These are phyloP conservation scores for Pachycephala philippinensis DNA, from an alignment of 2,113 vertebrate species.

Conservation along the genomic window DNA sequence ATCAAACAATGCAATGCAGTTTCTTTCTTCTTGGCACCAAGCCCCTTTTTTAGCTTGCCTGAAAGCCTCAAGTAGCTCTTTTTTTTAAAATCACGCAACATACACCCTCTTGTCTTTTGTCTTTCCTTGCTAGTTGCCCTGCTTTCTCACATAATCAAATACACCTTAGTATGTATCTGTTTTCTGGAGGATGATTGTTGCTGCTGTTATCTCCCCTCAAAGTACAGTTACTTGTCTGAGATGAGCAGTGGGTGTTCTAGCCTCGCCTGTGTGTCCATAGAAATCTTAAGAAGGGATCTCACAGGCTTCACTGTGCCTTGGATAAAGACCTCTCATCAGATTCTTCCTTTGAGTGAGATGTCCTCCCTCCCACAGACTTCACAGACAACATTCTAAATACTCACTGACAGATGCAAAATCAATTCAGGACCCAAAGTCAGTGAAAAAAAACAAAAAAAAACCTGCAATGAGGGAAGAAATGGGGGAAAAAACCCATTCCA, in stretches of 20 bases:
- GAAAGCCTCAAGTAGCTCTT: not conserved
- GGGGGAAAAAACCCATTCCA: fast-evolving
- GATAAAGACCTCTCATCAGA: not conserved
- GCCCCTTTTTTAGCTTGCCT: not conserved
- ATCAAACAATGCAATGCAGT: not conserved
- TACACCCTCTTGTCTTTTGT: not conserved
- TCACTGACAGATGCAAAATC: not conserved
- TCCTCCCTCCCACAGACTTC: not conserved
- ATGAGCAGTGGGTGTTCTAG: not conserved
- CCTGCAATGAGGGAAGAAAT: not conserved
- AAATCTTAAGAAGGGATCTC: not conserved
- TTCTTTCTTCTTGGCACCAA: not conserved
- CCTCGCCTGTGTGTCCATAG: fast-evolving
- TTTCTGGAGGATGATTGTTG: not conserved
- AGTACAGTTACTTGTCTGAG: not conserved
- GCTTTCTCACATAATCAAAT: not conserved
- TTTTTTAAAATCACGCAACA: not conserved
- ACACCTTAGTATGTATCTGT: not conserved
- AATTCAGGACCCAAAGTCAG: not conserved
- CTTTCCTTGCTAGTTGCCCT: not conserved
- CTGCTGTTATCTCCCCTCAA: not conserved
- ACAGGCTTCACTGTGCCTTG: not conserved
- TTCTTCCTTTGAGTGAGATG: not conserved
- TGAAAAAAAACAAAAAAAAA: not conserved
- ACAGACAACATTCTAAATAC: not conserved